Conservation (phyloP, 2,113 vertebrate species). For the Heterochromis multidens region DNA sequence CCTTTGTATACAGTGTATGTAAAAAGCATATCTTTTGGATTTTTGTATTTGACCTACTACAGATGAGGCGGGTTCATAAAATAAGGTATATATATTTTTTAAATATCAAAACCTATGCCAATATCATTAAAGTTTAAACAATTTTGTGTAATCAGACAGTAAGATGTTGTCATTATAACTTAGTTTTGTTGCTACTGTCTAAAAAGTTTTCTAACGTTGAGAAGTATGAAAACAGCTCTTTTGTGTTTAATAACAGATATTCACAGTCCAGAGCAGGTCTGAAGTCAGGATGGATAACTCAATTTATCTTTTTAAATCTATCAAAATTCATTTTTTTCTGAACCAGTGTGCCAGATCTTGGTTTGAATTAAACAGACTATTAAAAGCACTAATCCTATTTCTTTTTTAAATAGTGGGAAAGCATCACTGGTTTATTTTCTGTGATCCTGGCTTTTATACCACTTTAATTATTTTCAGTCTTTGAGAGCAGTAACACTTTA, state of each 20-base stretch:
- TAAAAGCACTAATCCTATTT: not conserved
- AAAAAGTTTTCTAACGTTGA: too few relatives aligned
- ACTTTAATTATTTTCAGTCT: constrained; percentile 24
- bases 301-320: too few relatives aligned
- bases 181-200: too few relatives aligned
- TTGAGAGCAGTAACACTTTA: not conserved
- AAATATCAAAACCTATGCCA: not conserved
- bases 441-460: not conserved
- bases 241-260: too few relatives aligned
- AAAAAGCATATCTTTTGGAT: not conserved
- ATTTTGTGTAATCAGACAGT: too few relatives aligned
- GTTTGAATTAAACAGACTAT: not conserved
- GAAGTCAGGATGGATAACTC: too few relatives aligned
- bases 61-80: not conserved
- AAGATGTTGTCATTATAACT: too few relatives aligned
- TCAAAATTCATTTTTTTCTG: too few relatives aligned
- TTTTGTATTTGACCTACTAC: too few relatives aligned
- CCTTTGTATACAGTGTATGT: not conserved
- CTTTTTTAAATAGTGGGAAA: not conserved
- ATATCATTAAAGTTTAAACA: not conserved
- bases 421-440: not conserved
- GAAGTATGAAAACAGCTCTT: too few relatives aligned
- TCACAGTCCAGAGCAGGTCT: too few relatives aligned
- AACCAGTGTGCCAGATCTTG: not conserved
- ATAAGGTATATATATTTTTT: not conserved